Evolutionary conservation across 2,113 vertebrate genomes (phyloP), one percentile per base, ranked within the genome.

Genomic region (Laterallus jamaicensis): DNA sequence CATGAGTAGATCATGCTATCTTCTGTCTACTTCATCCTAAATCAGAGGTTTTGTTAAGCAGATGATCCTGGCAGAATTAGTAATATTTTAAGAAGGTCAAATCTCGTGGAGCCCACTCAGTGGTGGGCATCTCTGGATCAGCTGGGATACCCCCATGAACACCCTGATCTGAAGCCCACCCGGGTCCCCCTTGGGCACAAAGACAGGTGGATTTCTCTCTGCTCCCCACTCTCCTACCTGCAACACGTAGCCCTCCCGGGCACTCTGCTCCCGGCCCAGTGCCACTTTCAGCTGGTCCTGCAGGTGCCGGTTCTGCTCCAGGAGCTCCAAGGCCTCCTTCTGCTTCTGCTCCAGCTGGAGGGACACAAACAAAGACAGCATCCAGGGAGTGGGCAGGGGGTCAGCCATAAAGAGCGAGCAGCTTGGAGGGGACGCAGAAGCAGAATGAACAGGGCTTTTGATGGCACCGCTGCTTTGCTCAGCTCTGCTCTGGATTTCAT

Each of bases 211-310:
- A 68, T 40, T 44, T 70, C 82, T 59, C 58, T 59, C 54, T 92
- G 66, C 55, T 90, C 77, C 88, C 74, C 7, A n/a, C 73, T 74
- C 90, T 95, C 98, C 96, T 98, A 99, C 99, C 99, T 99, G 99
- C 86, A 99, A 97, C 69, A 99, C 98, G 39, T 99, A 99, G 95
- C 99, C 99, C 93, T 99, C 98, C 89, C 99, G 98, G 87, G 99
- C 99, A 5, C 95, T 99, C 67, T 99, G 99, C 86, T 99, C 99
- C 86, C 99, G 98, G 86, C 98, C 98, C 83, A 99, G 97, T 0
- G 99, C 99, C 80, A 99, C 98, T 86, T 99, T 98, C 90, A 99
- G 98, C 96, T 99, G 98, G 94, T 99, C 99, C 96, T 99, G 99
- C 49, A 99, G 97, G 90, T 98, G 95, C 37, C 96, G 98, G 97